Conservation (phyloP, 2,113 vertebrate species). For the Pomatostomus ruficeps region DNA sequence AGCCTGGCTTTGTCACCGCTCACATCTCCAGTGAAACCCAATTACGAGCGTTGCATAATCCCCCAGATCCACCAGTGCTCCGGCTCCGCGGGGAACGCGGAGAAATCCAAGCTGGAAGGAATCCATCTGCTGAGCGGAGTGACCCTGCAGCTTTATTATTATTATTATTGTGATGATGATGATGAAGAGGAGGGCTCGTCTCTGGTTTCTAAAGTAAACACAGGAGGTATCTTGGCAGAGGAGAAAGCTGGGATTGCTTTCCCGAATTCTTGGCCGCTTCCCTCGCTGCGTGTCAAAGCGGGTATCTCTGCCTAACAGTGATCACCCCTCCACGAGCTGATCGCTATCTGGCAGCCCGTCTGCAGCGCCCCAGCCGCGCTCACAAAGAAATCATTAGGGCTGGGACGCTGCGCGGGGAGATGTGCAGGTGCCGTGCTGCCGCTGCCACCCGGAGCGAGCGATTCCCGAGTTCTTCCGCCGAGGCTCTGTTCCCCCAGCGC, state of each 20-base stretch:
- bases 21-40: not conserved
- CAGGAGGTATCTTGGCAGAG: conserved; percentile 51
- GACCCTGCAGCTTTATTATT: conserved; percentile 41
- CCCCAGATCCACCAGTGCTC: not conserved
- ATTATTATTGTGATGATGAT: not conserved
- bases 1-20: not conserved
- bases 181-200: not conserved
- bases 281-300: conserved; percentile 64
- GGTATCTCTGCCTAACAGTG: conserved; percentile 33
- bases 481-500: not conserved
- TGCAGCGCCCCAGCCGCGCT: not conserved
- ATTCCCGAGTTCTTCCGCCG: not conserved
- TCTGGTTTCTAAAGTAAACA: conserved; percentile 56
- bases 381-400: conserved; percentile 64
- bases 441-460: not conserved
- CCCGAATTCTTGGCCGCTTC: conserved; percentile 42
- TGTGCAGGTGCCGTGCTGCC: not conserved
- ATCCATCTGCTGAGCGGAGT: conserved; percentile 18
- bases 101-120: conserved; percentile 14
- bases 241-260: conserved; percentile 27
- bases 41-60: not conserved
- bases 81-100: not conserved
- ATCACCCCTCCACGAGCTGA: conserved; percentile 34
- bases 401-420: not conserved
- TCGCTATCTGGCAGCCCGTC: conserved; percentile 52